Evolutionary conservation across 2,888 invertebrate genomes (phyloP), one percentile per base, ranked within the genome.

Genomic region (Ichneumoninae sp.): DNA sequence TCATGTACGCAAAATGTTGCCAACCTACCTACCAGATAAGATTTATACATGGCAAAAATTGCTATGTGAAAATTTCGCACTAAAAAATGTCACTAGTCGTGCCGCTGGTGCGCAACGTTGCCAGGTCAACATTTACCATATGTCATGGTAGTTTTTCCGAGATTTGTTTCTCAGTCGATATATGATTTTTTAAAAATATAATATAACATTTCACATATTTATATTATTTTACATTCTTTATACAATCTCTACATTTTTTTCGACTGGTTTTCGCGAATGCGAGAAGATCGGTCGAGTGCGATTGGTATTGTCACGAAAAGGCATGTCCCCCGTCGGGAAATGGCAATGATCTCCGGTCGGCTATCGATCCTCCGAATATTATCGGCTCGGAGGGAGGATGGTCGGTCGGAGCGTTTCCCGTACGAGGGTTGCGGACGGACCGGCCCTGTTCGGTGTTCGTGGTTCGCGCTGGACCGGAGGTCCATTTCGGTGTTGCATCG

Each of bases 401-500:
- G 63, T 33, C n/a, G 33, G 33, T 16, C n/a, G 52, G n/a, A 33
- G 33, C 33, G 50, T 19, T 52, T 54, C 19, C 33, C 22, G 57
- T 40, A 40, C 22, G 73, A 8, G 36, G 57, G 22, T 60, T 60
- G 22, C 57, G 40, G 26, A 57, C 57, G 44, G 44, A 71, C 76
- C 60, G 78, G 70, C 36, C 75, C 68, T 52, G 68, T 77, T 44
- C 33, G 30, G 22, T 47, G 60, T 68, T 60, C 63, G 73, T 44
- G 73, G 50, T 73, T 77, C 33, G 74, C 44, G 22, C 40, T 65
- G 70, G 66, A 73, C 6, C 30, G 36, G 19, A 66, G 81, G 40
- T 85, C 70, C 69, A 76, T 70, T 70, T 54, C 63, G 52, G 44
- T 44, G 26, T 91, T 90, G 89, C 91, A 90, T 91, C 91, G 91